Base-by-base conservation (phyloP, 2,113 vertebrate genomes). In the Corythoichthys intestinalis region DNA sequence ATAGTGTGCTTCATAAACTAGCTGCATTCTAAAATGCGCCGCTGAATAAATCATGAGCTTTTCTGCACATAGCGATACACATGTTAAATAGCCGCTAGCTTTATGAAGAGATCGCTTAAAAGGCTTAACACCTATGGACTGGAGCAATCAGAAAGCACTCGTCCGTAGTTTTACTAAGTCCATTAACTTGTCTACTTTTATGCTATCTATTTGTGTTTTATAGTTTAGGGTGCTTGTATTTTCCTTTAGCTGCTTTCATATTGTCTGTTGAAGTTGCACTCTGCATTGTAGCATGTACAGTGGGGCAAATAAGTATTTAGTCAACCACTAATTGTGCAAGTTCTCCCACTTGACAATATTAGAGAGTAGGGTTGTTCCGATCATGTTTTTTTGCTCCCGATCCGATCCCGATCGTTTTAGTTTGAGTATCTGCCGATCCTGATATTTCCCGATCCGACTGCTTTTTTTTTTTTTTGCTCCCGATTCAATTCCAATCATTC, bases 31-130 rank as follows among this genome's bases (percentile, higher is more conserved):
- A 80, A 86, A 74, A 77, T 44, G 73, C 62, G 56, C 39, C 2
- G 0, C 70, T 87, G 79, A 87, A 88, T 88, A 81, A 88, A 83
- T 83, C 67, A 87, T 86, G 83, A 83, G 69, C 61, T 56, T 17
- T 69, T 70, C 64, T 62, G 70, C 38, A 67, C 46, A 44, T 62
- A 41, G 61, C 77, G 74, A 76, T 64, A 69, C 34, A 77, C 66
- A 75, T 46, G 35, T 83, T 83, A 78, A 87, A 78, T 75, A 80
- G 78, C 62, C 67, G 69, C 48, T 71, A 44, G 68, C 70, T 79
- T 77, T 69, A 80, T 82, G 82, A 77, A 56, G 66, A 17, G 1
- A 59, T 59, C 57, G 58, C 66, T 76, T 77, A 81, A 79, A 65
- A 35, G 61, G 67, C 68, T 72, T 76, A 67, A 71, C 75, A 67